Evolutionary conservation across 2,888 invertebrate genomes (phyloP).

Genomic region (Platycnemis pennipes): DNA sequence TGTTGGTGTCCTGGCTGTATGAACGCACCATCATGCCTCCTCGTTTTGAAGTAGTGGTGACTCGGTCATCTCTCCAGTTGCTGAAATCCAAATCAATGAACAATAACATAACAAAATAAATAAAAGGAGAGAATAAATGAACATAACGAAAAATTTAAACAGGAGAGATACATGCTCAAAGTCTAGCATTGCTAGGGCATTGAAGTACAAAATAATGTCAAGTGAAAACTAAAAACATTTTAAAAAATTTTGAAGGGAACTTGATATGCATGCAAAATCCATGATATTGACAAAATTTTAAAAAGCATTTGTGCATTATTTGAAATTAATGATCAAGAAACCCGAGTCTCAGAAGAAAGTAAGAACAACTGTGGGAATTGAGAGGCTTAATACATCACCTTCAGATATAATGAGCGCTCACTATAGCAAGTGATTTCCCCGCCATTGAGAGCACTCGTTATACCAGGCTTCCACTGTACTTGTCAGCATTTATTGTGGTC

Average conservation of each 20-base stretch:
- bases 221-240: not conserved
- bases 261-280: not conserved
- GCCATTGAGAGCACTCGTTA: too few relatives aligned
- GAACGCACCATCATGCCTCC: constrained; percentile 79
- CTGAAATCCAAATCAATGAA: constrained; percentile 38
- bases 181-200: not conserved
- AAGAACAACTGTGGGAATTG: too few relatives aligned
- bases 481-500: too few relatives aligned
- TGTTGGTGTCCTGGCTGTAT: constrained; percentile 80
- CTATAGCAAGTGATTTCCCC: too few relatives aligned
- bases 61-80: constrained; percentile 71
- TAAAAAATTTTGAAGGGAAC: not conserved
- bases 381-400: too few relatives aligned
- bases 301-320: too few relatives aligned
- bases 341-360: too few relatives aligned
- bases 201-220: not conserved
- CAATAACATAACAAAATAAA: constrained; percentile 33
- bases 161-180: not conserved
- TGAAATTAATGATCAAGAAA: too few relatives aligned
- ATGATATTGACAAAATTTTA: too few relatives aligned
- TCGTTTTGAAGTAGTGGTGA: constrained; percentile 73
- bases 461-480: too few relatives aligned
- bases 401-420: too few relatives aligned
- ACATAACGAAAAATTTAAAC: constrained; percentile 69
- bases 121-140: constrained; percentile 71